phyloP scores from a whole-genome alignment of 2,113 vertebrate genomes.

The Varanus komodoensis region DNA sequence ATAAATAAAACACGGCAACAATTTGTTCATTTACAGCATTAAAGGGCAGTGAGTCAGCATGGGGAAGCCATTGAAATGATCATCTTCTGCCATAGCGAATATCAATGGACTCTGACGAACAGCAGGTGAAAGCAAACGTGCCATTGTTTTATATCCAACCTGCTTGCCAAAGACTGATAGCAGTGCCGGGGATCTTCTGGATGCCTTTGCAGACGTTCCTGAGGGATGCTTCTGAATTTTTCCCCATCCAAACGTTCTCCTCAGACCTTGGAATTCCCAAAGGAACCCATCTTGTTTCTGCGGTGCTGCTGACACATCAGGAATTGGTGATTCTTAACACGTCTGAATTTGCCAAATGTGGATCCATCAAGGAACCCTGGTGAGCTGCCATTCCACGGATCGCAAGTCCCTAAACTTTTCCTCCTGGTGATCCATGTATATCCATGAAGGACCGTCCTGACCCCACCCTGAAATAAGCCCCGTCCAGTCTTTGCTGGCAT shows the following conservation, averaged over 20 bases:
- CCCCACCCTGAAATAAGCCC: no score
- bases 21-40: constrained; percentile 20
- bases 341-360: no score
- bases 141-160: neutral
- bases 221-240: neutral
- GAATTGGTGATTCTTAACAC: neutral
- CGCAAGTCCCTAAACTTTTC: neutral
- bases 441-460: no score
- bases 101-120: constrained; percentile 19
- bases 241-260: neutral
- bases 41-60: constrained; percentile 8
- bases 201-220: no score
- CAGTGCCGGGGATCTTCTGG: neutral
- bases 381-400: no score
- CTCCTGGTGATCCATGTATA: no score
- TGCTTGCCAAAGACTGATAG: no score
- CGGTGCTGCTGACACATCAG: neutral
- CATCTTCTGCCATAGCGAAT: constrained; percentile 18
- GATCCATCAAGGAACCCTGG: no score
- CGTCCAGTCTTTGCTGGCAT: no score
- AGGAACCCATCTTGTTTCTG: neutral
- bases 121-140: neutral
- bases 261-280: no score
- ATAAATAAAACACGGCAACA: neutral
- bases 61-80: constrained; percentile 16